These are phyloP conservation scores for Anas georgica DNA, from an alignment of 2,797 vertebrate genomes.

Conservation along the genomic window DNA sequence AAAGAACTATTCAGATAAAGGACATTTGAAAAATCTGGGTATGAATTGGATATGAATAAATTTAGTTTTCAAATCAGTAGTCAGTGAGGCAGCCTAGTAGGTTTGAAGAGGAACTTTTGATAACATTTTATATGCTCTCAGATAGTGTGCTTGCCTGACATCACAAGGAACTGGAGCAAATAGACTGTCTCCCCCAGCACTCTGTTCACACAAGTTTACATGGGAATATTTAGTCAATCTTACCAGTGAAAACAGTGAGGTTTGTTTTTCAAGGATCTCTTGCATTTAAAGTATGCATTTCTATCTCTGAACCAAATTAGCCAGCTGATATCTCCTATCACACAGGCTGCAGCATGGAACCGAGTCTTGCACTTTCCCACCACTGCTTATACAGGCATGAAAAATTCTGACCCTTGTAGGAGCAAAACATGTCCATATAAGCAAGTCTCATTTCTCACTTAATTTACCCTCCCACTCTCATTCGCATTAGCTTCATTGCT, in stretches of 20 bases:
- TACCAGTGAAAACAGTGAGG: neutral
- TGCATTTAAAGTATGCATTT: neutral
- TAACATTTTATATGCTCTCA: neutral
- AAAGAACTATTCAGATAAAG: neutral
- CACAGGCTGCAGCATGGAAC: neutral
- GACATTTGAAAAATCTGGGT: neutral
- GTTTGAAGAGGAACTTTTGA: neutral
- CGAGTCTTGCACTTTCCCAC: neutral
- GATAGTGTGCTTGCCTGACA: neutral
- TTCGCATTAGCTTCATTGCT: slow-evolving; percentile 47
- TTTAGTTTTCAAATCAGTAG: neutral
- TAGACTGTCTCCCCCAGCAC: neutral
- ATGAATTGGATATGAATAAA: neutral
- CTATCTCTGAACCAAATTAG: slow-evolving; percentile 7
- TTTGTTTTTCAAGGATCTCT: neutral
- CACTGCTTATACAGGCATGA: neutral
- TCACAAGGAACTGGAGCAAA: neutral
- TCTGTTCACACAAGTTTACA: neutral
- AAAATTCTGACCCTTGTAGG: neutral
- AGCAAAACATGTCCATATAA: slow-evolving; percentile 30
- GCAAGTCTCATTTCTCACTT: slow-evolving; percentile 37
- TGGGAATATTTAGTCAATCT: neutral
- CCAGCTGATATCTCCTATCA: neutral
- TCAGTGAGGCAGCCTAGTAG: neutral
- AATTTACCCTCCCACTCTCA: neutral